phyloP scores from a whole-genome alignment of 2,797 vertebrate genomes.

The Alectoris magna region DNA sequence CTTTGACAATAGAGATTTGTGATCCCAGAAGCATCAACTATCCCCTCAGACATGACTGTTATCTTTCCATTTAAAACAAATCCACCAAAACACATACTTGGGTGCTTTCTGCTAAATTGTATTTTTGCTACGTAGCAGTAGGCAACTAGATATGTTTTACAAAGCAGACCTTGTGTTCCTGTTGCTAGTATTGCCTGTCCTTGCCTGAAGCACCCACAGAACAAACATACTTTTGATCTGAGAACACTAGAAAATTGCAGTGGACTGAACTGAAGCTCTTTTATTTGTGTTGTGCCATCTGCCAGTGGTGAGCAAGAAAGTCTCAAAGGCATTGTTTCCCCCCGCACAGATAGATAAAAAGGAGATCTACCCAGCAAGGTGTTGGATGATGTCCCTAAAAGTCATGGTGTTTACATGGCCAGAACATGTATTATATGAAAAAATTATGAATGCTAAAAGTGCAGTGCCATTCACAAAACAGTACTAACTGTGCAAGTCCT shows the following conservation, averaged over 20 bases:
- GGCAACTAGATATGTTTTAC: neutral
- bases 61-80: neutral
- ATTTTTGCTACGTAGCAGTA: neutral
- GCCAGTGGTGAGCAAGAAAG: neutral
- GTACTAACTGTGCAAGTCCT: neutral
- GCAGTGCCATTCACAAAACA: neutral
- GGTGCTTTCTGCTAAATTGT: neutral
- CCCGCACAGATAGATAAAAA: neutral
- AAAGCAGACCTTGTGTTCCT: neutral
- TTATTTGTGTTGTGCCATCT: neutral
- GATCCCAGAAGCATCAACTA: neutral
- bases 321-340: neutral
- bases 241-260: neutral
- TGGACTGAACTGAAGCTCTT: neutral
- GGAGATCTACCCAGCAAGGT: neutral
- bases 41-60: neutral
- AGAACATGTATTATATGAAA: neutral
- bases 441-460: neutral
- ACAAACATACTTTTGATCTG: neutral
- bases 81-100: neutral
- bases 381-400: neutral
- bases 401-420: neutral
- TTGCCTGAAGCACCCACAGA: neutral
- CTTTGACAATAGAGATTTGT: neutral
- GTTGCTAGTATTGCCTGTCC: neutral